phyloP scores from a whole-genome alignment of 2,888 invertebrate species.

The Sthenelais limicola region DNA sequence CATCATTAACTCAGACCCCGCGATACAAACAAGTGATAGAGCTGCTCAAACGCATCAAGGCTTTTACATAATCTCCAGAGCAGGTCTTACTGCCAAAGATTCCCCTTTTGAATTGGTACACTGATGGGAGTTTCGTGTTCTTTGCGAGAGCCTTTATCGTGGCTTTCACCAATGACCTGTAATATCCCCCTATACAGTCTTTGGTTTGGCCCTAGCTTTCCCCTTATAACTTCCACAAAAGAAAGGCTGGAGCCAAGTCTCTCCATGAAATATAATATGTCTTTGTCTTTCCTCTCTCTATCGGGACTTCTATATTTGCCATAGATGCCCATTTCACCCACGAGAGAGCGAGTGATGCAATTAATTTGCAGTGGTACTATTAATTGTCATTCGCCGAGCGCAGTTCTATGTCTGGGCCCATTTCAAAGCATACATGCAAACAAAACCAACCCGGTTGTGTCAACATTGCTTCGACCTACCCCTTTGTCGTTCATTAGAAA shows the following conservation, averaged over 20 bases:
- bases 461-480: background rate
- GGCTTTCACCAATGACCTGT: background rate
- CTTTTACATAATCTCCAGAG: too few relatives aligned
- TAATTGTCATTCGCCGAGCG: constrained; percentile 27
- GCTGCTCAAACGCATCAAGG: too few relatives aligned
- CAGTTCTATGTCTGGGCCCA: constrained; percentile 16
- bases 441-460: constrained; percentile 20
- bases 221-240: background rate
- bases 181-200: constrained; percentile 9
- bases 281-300: constrained; percentile 1
- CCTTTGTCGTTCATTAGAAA: constrained; percentile 11
- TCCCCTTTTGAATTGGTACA: too few relatives aligned
- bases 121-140: constrained; percentile 36
- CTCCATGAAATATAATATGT: constrained; percentile 12
- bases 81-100: too few relatives aligned
- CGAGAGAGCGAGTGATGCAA: constrained; percentile 31
- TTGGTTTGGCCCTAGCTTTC: background rate
- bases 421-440: constrained; percentile 30
- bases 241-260: background rate
- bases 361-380: constrained; percentile 28
- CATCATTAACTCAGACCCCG: too few relatives aligned
- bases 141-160: constrained; percentile 16
- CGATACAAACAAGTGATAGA: too few relatives aligned
- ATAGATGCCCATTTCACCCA: constrained; percentile 19
- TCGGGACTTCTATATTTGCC: constrained; percentile 5